Evolutionary conservation across 64 coral and sea anemone species (phyloP), one percentile per base, ranked within the genome.

Genomic region (Anthopleura sola): DNA sequence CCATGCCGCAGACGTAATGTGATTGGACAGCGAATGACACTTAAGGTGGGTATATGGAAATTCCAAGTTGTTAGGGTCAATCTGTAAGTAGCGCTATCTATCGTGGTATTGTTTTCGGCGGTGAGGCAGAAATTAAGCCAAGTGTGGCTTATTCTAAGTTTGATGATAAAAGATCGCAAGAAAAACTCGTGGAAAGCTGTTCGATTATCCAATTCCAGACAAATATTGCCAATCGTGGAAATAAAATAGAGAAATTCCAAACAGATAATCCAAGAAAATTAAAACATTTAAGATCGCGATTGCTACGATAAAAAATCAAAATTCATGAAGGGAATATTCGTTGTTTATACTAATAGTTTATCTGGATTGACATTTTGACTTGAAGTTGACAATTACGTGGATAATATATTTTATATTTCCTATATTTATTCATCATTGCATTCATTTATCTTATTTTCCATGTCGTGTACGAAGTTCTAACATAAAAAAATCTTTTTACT

Each of bases 241-340:
- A 34, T 15, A 34, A 71, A 34, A 71, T 16, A 31, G 66, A 14
- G 29, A 28, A 62, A 62, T 62, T 34, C 66, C 8, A n/a, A 32
- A 14, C 13, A 32, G 66, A 69, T 34, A 16, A 71, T 71, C 14
- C 8, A 0, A 71, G 14, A 16, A 5, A 71, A 69, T 29, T 69
- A 69, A 69, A 71, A 71, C 66, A 71, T 71, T 71, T 71, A 28
- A 71, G 66, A 71, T 71, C 66, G 11, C 60, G 60, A 66, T 66
- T 66, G 10, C 9, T 44, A 15, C 29, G 66, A 71, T 71, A 71
- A 34, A 71, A n/a, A 32, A 31, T 71, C 66, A 33, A 71, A 71
- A 71, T 71, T 71, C 66, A 71, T 71, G 12, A 26, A 10, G 58
- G 58, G 11, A 62, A 62, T n/a, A n/a, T n/a, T 34, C 28, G 13